Base-by-base conservation (phyloP, 2,113 vertebrate species). In the Podarcis muralis region DNA sequence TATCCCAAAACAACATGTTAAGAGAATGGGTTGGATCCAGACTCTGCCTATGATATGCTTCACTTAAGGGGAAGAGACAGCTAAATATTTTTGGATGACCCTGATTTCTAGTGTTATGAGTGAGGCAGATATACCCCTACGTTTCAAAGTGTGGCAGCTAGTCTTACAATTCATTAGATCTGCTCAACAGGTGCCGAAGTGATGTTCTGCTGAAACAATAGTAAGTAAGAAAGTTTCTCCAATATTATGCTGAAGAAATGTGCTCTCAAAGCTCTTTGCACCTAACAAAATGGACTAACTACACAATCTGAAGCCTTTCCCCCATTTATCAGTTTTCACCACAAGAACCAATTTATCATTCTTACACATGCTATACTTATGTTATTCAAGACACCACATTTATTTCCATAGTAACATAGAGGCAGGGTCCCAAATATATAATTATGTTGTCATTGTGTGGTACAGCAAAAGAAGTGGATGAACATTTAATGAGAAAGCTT, bases 351-450 rank as follows among this genome's bases (percentile, higher is more conserved):
- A 81, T 84, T 90, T 91, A 78, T 85, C 75, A 91, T 88, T 93
- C 90, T 74, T 71, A 83, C 85, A 62, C 75, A 79, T 4, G 82
- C 66, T 1, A 6, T 75, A 92, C 84, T 76, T 85, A 85, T 75
- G 91, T 84, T 90, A 94, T 89, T 91, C 93, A 6, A 2, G 66
- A 90, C 48, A 66, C 87, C 91, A 85, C 88, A 86, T 90, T 94
- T 90, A 95, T 95, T 92, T 87, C 94, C 90, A 95, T 93, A 88
- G 95, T 91, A 95, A 94, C 95, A 92, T 82, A 53, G 69, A 43
- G 76, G 0, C 37, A 91, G 89, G 43, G 92, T 86, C 92, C 91
- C 88, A 93, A 90, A 89, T 81, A 86, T 92, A 92, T 93, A 93
- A 95, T 95, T 91, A 92, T 93, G 85, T 87, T 0, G 1, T 86